Evolutionary conservation across 2,888 invertebrate genomes (phyloP), one percentile per base, ranked within the genome.

Genomic region (Mesorhabditis spiculigera): DNA sequence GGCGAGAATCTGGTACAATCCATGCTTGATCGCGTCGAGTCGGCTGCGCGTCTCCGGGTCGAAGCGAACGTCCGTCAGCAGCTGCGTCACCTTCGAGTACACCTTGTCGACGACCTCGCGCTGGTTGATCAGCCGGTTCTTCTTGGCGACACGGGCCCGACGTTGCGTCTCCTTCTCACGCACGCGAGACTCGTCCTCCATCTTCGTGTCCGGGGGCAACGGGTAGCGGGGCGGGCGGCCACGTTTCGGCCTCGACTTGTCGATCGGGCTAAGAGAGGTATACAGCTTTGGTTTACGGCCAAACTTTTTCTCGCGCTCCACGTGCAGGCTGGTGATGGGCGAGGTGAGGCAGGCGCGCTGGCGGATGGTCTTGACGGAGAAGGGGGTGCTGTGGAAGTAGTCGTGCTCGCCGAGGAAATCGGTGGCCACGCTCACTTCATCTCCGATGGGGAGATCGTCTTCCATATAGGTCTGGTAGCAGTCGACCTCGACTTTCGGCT

Each of bases 81-180:
- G 58, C 58, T 13, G 8, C 58, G 58, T 50, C 58, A 50, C 58
- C n/a, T 50, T 50, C n/a, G 10, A 10, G n/a, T 50, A 50, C 58
- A 50, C 58, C n/a, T 50, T 50, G 58, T 50, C 58, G 58, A 50
- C 58, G 10, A 50, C 58, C n/a, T 50, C 58, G 8, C 58, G 58
- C n/a, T 50, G 58, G 58, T 50, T 50, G 10, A 50, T 13, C n/a
- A 50, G 58, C 8, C 58, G 58, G 58, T 50, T 50, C n/a, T 50
- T 50, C 58, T 50, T 50, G 58, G 58, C 58, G 3, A 50, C 58
- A 50, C 58, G 58, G n/a, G 58, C 58, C n/a, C 58, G 58, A n/a
- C 58, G 58, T 50, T 50, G 58, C 10, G 58, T 50, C n/a, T 50
- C 58, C n/a, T 50, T 50, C n/a, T 50, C 58, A 50, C 58, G 58